Evolutionary conservation across 2,113 vertebrate species (phyloP).

Genomic region (Alethe diademata): DNA sequence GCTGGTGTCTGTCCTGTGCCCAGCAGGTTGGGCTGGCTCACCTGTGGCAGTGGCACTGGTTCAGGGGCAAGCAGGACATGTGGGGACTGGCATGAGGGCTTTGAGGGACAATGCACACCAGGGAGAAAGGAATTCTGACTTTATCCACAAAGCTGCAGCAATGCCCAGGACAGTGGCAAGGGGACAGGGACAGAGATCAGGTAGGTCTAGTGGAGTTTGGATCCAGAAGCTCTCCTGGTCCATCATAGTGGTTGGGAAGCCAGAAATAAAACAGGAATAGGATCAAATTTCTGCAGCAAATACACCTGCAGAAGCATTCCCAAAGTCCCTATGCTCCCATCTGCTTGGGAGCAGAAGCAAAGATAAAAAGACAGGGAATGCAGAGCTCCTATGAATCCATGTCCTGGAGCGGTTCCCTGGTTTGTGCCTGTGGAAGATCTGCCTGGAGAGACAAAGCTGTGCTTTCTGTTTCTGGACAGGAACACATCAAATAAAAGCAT

Average conservation of each 20-base stretch:
- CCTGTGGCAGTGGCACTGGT: accelerated
- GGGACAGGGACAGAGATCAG: background rate
- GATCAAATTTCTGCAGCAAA: background rate
- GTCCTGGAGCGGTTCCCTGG: background rate
- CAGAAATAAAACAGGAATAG: background rate
- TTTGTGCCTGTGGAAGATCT: background rate
- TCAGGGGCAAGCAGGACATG: background rate
- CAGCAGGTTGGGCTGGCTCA: background rate
- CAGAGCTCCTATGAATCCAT: background rate
- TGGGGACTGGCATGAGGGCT: accelerated
- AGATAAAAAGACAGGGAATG: background rate
- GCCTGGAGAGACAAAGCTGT: background rate
- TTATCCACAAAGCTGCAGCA: background rate
- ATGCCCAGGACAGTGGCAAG: accelerated
- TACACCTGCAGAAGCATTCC: background rate
- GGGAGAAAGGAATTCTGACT: background rate
- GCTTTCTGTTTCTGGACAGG: background rate
- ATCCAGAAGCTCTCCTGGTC: background rate
- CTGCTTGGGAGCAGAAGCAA: background rate
- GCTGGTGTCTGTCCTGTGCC: accelerated
- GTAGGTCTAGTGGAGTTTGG: background rate
- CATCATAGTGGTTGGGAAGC: background rate
- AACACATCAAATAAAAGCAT: background rate
- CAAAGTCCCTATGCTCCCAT: accelerated
- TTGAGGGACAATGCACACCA: no score